Evolutionary conservation across 2,888 invertebrate genomes (phyloP), one percentile per base, ranked within the genome.

Genomic region (Catocala sponsa): DNA sequence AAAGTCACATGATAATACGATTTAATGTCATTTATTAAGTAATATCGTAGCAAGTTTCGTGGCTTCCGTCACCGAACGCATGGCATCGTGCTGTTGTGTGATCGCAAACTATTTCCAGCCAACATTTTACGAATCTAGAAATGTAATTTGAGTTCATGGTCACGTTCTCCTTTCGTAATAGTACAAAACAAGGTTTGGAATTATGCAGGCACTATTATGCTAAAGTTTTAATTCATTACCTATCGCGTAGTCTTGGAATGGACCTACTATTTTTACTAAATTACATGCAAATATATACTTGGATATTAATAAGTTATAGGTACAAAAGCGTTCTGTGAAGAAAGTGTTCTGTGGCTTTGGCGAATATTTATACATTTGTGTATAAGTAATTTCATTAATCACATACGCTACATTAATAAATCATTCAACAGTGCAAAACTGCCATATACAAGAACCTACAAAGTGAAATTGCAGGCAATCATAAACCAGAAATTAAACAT

Each of bases 1-100:
- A 87, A 76, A 89, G 91, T 92, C 90, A 92, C 92, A 91, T 91
- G 86, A 76, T 88, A 84, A 75, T 77, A 70, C 74, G 70, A 76
- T 79, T 70, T 67, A 74, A 63, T 77, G 67, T 77, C 72, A 79
- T 74, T 76, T 70, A 70, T 87, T 89, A 90, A 79, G 89, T 90
- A 76, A 90, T 89, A 77, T 91, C 88, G 78, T 80, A 83, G 78
- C 77, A 80, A 68, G 76, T 80, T 80, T 82, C 72, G 79, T 79
- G 75, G 69, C 75, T 82, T 75, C 76, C 82, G 83, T 92, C 87
- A 91, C 86, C 89, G 88, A 81, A 82, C 76, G 76, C 81, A 82
- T 79, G 79, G 78, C 87, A 87, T 87, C 62, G 72, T 72, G 78
- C 71, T 76, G 71, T 70, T 70, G 68, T 79, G 63, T 73, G 77